Base-by-base conservation (phyloP, 2,113 vertebrate genomes). In the Paratilapia polleni region DNA sequence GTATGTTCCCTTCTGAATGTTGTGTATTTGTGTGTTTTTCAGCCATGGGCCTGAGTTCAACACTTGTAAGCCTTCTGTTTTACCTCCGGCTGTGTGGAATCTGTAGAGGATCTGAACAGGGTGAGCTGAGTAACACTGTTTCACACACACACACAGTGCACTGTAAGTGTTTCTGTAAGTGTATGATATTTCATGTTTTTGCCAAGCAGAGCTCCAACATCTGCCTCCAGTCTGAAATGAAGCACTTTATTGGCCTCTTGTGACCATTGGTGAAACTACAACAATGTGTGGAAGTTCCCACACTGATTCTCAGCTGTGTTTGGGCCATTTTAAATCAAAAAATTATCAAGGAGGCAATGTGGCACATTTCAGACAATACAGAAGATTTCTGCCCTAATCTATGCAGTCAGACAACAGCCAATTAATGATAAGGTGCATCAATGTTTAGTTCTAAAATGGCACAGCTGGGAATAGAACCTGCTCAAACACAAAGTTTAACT, bases 11-110 rank as follows among this genome's bases (percentile, higher is more conserved):
- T 31, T 61, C 20, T 79, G 11, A 88, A 52, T 34, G 11, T 31
- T 38, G 2, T 75, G 22, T 60, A 0, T 82, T 0, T 64, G 6
- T 84, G 14, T 87, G 20, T 83, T 78, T 91, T 90, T 58, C 82
- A 94, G 92, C 38, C 68, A 94, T 94, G 93, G 87, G 60, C 43
- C 59, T 15, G 26, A 52, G 2, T 19, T 54, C 56, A n/a, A 19
- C 24, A 6, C 41, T 62, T 12, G 63, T 43, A 77, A 31, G 19
- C 2, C 19, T 89, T 15, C 66, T 93, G 79, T 19, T 91, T 43
- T 62, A 79, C 64, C 63, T 93, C 8, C 28, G 78, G n/a, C 62
- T 90, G 1, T 43, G 1, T 61, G 64, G 58, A 43, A 80, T 83
- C 63, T 78, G 77, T 49, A 5, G 79, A 34, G 84, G 75, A 58